Percentiles rank a stretch among this genome's conserved stretches.
These are phyloP conservation scores for Zygothrica quintamaculata DNA, from an alignment of 2,888 invertebrate species.

Conservation along the genomic window DNA sequence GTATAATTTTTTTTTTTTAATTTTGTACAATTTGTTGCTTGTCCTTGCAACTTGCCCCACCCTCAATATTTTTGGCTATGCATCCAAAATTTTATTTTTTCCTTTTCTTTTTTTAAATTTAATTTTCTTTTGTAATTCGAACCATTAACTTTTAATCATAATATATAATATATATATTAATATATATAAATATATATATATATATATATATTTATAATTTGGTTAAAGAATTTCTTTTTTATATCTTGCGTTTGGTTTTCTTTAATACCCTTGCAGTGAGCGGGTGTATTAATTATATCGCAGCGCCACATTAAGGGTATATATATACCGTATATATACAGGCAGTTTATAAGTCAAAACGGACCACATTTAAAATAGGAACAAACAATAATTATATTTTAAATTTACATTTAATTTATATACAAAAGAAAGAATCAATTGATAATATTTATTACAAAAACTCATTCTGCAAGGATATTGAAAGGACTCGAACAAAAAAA, in stretches of 20 bases:
- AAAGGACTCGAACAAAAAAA: conserved; percentile 27
- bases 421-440: background rate
- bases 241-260: conserved; percentile 1
- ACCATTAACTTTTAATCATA: conserved; percentile 1
- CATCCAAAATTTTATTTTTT: conserved; percentile 25
- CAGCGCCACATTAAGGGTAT: background rate
- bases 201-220: conserved; percentile 10
- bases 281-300: background rate
- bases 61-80: conserved; percentile 41
- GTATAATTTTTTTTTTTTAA: background rate
- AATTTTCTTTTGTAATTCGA: conserved; percentile 15
- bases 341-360: conserved; percentile 3
- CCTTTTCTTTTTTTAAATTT: conserved; percentile 16
- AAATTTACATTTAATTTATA: background rate
- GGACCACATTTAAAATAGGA: background rate
- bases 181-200: conserved; percentile 6
- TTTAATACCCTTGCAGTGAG: conserved; percentile 5
- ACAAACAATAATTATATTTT: background rate
- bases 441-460: background rate
- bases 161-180: background rate
- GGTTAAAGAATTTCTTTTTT: conserved; percentile 16
- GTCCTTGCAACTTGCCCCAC: background rate
- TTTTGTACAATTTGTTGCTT: conserved; percentile 3
- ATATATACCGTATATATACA: background rate
- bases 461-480: conserved; percentile 20